Base-by-base conservation (phyloP, 2,113 vertebrate species). In the Thunnus thynnus region DNA sequence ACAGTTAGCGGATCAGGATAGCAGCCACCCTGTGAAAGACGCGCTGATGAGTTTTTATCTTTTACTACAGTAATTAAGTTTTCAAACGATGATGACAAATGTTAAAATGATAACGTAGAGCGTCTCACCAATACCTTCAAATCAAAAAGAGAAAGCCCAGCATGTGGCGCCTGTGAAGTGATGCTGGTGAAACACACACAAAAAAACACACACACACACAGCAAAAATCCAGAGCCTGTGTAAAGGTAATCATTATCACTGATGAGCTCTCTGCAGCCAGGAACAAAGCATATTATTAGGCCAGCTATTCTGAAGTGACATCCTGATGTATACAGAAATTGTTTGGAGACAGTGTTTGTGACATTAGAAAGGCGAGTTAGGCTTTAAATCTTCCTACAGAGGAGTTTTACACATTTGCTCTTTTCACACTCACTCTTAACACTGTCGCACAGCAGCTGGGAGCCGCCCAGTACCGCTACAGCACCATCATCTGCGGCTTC, bases 1-100 rank as follows among this genome's bases (percentile, higher is more conserved):
- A 68, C 72, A 14, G 66, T 0, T 63, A 30, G 27, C 2, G 27
- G 27, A 71, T 69, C 82, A 58, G 76, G 30, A 54, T 8, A 11
- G 76, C 58, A 57, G 68, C 72, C 80, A 16, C 74, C 77, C 68
- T 20, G 82, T 54, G 82, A 82, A 72, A 70, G 82, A 89, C 66
- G 51, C 44, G 66, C 83, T 87, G 86, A 89, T 79, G 81, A 79
- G 58, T 68, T 89, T 87, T 84, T 83, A 85, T 90, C 76, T 71
- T 52, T 70, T 80, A 72, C 36, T 75, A 71, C 78, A 54, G 79
- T 85, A 63, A 85, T 89, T 86, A 85, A 85, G 60, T 78, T 71
- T 72, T 86, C 78, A 76, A 81, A 73, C 18, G 18, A 64, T 32
- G 75, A 75, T 76, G 84, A 80, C 61, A 80, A 62, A 71, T 14